Percentiles rank a stretch among this genome's conserved stretches.
These are phyloP conservation scores for Lymantria dispar DNA, from an alignment of 2,888 invertebrate species.

Conservation along the genomic window DNA sequence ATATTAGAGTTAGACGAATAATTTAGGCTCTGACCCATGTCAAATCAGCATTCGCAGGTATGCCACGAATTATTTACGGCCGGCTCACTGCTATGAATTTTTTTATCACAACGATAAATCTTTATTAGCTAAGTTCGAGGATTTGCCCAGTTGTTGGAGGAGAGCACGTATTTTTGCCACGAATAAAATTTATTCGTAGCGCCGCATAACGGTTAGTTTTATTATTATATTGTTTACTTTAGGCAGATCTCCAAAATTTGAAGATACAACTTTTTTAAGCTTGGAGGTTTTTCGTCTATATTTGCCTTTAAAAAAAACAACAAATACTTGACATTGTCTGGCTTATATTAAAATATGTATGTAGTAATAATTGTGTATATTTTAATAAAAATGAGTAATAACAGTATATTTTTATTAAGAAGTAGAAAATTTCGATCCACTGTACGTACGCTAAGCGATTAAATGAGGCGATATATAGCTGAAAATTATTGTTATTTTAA, in stretches of 20 bases:
- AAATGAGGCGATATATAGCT: too few relatives aligned
- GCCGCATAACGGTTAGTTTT: background rate
- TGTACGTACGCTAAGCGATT: too few relatives aligned
- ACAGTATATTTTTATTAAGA: too few relatives aligned
- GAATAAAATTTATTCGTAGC: background rate
- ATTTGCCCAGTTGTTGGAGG: background rate
- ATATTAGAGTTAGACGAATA: background rate
- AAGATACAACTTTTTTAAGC: too few relatives aligned
- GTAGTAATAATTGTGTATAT: too few relatives aligned
- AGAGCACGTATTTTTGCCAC: background rate
- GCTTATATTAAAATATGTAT: too few relatives aligned
- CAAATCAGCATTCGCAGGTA: conserved; percentile 80
- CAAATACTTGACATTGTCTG: too few relatives aligned
- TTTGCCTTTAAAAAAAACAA: too few relatives aligned
- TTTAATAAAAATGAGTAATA: too few relatives aligned
- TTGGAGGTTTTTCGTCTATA: too few relatives aligned
- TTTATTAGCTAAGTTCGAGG: background rate
- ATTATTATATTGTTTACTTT: background rate
- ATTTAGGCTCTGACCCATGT: conserved; percentile 70
- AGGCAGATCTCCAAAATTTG: background rate
- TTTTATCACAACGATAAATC: conserved; percentile 73
- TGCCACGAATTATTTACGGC: conserved; percentile 76
- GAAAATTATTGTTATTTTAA: too few relatives aligned
- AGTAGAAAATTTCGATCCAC: too few relatives aligned
- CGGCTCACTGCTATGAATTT: conserved; percentile 65